Evolutionary conservation across 2,113 vertebrate species (phyloP), one percentile per base, ranked within the genome.

Genomic region (Hylia prasina): DNA sequence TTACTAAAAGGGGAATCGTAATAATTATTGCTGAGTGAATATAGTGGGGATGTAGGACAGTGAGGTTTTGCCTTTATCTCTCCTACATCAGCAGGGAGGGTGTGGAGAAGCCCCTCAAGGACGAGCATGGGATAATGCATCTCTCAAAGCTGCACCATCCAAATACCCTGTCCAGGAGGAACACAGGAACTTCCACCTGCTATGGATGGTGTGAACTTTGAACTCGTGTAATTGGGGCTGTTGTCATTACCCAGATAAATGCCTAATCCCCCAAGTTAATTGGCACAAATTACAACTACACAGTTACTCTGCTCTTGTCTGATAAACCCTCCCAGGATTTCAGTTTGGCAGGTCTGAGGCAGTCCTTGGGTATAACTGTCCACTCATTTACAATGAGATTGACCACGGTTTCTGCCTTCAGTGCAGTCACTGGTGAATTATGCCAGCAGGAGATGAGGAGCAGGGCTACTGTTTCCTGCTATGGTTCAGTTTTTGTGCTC

Each of bases 211-310:
- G 69, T 57, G 64, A 91, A 53, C 60, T 84, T 56, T 82, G 73
- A 81, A 60, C 72, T 72, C 11, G 0, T 7, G 16, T 91, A 84
- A 84, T 39, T 61, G 73, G 50, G 70, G 61, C 84, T 82, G 69
- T 56, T 82, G 89, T 94, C 87, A 79, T 95, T 93, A 94, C 91
- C 77, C 44, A 82, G 73, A 87, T 79, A 82, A 93, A 93, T 72
- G n/a, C 77, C 57, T 72, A 68, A 87, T 84, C 61, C 83, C 87
- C 42, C 48, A 56, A 57, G 65, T 73, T 82, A 91, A 94, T 91
- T 87, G 93, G 48, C 81, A 91, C 57, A 84, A 95, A 92, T 94
- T 92, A 47, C 39, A 89, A 57, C 77, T 76, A 12, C n/a, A 33
- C 21, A 89, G 69, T 71, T 76, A 73, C 57, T 87, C 77, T 94